Percentiles rank a stretch among this genome's conserved stretches.
These are phyloP conservation scores for Pyxicephalus adspersus DNA, from an alignment of 2,113 vertebrate genomes.

Conservation along the genomic window DNA sequence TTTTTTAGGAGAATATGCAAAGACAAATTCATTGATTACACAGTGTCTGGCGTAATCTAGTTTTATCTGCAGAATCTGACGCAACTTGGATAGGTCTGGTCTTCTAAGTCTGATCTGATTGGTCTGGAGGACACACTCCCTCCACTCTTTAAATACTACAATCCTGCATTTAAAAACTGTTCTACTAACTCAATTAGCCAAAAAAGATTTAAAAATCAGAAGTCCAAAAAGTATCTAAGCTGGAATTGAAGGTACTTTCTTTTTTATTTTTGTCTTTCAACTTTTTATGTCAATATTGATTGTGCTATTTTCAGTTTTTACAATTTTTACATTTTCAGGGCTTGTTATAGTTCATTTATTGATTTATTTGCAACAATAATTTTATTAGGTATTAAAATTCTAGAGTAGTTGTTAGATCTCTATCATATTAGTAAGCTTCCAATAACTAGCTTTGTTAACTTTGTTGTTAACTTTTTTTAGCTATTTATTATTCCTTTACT, in stretches of 20 bases:
- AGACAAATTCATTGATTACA: slow-evolving; percentile 71
- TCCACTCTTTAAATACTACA: slow-evolving; percentile 77
- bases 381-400: no score
- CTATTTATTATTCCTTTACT: no score
- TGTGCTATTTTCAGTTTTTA: no score
- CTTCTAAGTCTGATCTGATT: slow-evolving; percentile 69
- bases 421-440: no score
- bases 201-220: slow-evolving; percentile 60
- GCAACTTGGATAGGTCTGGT: slow-evolving; percentile 75
- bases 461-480: no score
- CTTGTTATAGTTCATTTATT: no score
- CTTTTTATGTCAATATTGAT: background rate
- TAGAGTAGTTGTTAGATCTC: no score
- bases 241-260: slow-evolving; percentile 68
- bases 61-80: slow-evolving; percentile 74
- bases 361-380: no score
- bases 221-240: slow-evolving; percentile 54
- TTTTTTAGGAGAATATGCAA: slow-evolving; percentile 57
- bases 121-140: slow-evolving; percentile 74
- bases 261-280: background rate
- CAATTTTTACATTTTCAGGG: no score
- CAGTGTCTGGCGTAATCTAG: slow-evolving; percentile 67
- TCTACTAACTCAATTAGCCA: slow-evolving; percentile 61
- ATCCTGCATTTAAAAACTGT: slow-evolving; percentile 64
- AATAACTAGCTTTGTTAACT: no score